Evolutionary conservation across 2,888 invertebrate species (phyloP).

Genomic region (Trichogramma evanescens): DNA sequence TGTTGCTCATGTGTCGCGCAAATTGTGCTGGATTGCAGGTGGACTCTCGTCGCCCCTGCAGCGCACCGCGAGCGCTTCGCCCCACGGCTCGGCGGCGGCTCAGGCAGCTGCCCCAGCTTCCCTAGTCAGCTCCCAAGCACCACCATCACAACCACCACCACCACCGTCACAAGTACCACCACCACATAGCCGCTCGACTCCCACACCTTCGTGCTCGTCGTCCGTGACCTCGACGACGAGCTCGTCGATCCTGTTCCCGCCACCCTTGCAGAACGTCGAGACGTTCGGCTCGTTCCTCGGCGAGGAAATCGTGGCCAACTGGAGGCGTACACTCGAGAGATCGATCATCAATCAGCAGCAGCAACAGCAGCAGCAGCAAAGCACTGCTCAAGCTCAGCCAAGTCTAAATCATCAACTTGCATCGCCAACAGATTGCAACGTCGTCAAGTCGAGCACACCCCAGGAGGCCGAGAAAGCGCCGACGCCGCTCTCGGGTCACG

Average conservation of each 20-base stretch:
- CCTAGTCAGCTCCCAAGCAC: slow-evolving; percentile 36
- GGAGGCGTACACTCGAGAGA: slow-evolving; percentile 64
- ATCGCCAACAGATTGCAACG: slow-evolving; percentile 50
- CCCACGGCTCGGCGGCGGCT: slow-evolving; percentile 38
- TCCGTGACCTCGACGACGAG: slow-evolving; percentile 43
- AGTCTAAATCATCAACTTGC: slow-evolving; percentile 48
- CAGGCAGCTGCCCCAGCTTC: slow-evolving; percentile 19
- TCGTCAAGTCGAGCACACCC: slow-evolving; percentile 43
- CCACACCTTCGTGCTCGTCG: slow-evolving; percentile 42
- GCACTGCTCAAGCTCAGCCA: slow-evolving; percentile 49
- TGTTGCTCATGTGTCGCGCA: slow-evolving; percentile 29
- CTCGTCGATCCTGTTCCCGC: slow-evolving; percentile 51
- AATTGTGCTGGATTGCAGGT: slow-evolving; percentile 46
- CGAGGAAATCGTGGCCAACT: slow-evolving; percentile 75
- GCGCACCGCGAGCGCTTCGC: slow-evolving; percentile 47
- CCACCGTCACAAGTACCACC: slow-evolving; percentile 42
- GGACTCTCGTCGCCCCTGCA: slow-evolving; percentile 48
- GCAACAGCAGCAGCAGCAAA: slow-evolving; percentile 38
- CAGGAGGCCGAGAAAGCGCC: slow-evolving; percentile 44
- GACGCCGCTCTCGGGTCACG: slow-evolving; percentile 49
- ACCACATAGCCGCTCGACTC: slow-evolving; percentile 42
- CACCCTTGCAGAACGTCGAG: slow-evolving; percentile 61
- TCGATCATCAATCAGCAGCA: slow-evolving; percentile 44
- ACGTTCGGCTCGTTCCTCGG: slow-evolving; percentile 70
- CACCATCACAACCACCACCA: slow-evolving; percentile 26